A percentile compares a stretch with the other conserved stretches of the same genome.
phyloP scores from a whole-genome alignment of 2,797 vertebrate species.

The Paguma larvata region DNA sequence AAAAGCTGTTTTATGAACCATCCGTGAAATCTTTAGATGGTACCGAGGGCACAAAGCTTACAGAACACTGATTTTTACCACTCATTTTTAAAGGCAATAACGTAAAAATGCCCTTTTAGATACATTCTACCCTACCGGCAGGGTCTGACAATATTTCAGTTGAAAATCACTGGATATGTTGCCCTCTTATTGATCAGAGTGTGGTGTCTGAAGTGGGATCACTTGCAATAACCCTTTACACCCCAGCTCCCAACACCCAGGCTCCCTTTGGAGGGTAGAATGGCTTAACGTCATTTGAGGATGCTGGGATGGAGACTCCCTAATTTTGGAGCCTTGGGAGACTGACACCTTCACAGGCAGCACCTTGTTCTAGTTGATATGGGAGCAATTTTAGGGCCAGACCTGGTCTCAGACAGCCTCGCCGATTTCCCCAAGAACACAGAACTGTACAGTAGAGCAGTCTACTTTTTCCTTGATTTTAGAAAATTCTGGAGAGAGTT shows the following conservation, averaged over 20 bases:
- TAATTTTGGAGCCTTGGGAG: neutral
- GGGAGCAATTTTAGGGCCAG: neutral
- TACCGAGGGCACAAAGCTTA: neutral
- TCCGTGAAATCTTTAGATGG: neutral
- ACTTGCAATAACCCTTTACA: fast-evolving
- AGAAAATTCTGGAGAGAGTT: neutral
- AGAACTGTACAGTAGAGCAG: neutral
- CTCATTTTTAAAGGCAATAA: neutral
- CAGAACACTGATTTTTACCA: neutral
- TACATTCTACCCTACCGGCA: fast-evolving
- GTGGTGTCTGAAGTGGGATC: neutral
- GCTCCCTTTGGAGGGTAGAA: neutral
- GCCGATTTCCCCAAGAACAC: fast-evolving
- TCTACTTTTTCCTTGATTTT: neutral
- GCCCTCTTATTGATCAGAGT: neutral
- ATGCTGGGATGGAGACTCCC: neutral
- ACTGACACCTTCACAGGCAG: neutral
- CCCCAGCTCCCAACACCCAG: too few relatives aligned
- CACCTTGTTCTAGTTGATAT: neutral
- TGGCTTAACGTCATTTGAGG: neutral
- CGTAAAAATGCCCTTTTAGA: neutral
- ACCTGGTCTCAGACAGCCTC: neutral
- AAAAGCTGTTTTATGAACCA: neutral
- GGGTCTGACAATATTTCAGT: fast-evolving
- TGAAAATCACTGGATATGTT: neutral